Evolutionary conservation across 2,888 invertebrate species (phyloP).

Genomic region (Trilocha varians): DNA sequence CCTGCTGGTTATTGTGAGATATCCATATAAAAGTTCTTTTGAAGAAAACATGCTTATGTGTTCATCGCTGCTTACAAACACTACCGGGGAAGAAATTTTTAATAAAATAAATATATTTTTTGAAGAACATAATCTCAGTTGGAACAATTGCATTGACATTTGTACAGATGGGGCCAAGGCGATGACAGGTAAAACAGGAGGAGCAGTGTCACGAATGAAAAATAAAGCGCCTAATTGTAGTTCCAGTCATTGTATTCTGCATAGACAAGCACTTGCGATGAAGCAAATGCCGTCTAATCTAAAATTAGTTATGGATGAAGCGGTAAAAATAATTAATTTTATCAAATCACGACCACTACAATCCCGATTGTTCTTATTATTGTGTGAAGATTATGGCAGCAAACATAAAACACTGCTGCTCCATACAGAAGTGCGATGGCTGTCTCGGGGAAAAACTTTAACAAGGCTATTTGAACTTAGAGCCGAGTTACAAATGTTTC

Average conservation of each 20-base stretch:
- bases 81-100: too few relatives aligned
- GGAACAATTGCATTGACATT: too few relatives aligned
- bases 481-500: conserved; percentile 19
- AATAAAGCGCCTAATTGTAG: too few relatives aligned
- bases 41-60: conserved; percentile 17
- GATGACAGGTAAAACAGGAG: too few relatives aligned
- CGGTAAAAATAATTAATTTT: conserved; percentile 20
- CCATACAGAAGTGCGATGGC: conserved; percentile 23
- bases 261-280: conserved; percentile 20
- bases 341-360: conserved; percentile 12
- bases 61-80: too few relatives aligned
- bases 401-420: conserved; percentile 17
- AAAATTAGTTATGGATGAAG: too few relatives aligned
- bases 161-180: too few relatives aligned
- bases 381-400: conserved; percentile 16
- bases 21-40: conserved; percentile 22
- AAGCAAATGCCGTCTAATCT: conserved; percentile 20
- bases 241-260: too few relatives aligned
- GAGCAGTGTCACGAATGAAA: too few relatives aligned
- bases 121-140: too few relatives aligned
- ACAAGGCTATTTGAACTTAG: conserved; percentile 18
- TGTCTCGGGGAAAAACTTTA: conserved; percentile 22
- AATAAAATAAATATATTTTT: too few relatives aligned
- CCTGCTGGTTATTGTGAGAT: conserved; percentile 26
- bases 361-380: conserved; percentile 9